A percentile compares a stretch with the other conserved stretches of the same genome.
These are phyloP conservation scores for Steatocranus sp. DNA, from an alignment of 2,797 vertebrate species.

Conservation along the genomic window DNA sequence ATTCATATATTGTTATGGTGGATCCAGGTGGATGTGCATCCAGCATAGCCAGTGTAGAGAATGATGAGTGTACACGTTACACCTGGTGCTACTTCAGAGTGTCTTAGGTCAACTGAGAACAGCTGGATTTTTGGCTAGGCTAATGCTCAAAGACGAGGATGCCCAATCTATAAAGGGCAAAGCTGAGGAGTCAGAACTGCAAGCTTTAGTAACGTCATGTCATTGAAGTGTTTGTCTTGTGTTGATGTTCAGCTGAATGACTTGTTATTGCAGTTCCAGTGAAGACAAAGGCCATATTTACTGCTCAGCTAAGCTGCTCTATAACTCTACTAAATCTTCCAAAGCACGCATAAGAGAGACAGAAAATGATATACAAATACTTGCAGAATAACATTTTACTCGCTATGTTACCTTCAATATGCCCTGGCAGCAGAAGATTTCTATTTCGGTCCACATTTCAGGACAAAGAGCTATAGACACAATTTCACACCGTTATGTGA, in stretches of 20 bases:
- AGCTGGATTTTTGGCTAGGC: background rate
- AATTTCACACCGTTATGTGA: background rate
- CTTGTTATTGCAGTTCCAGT: background rate
- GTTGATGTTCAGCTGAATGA: background rate
- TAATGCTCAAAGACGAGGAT: background rate
- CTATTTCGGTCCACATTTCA: background rate
- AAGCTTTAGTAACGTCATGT: background rate
- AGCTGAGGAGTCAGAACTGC: background rate
- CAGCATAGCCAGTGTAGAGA: background rate
- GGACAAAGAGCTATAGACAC: background rate
- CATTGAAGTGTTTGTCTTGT: background rate
- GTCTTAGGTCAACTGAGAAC: background rate
- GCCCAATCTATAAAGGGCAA: background rate
- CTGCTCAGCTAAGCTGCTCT: background rate
- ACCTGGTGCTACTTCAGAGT: background rate
- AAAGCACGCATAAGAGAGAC: background rate
- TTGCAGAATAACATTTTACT: background rate
- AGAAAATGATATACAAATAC: background rate
- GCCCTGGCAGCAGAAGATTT: background rate
- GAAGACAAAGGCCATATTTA: background rate
- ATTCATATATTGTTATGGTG: background rate
- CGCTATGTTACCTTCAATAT: background rate
- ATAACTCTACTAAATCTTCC: background rate
- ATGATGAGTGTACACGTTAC: background rate
- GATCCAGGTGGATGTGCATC: background rate